These are phyloP conservation scores for Umimayanthus chanpuru DNA, from an alignment of 92 coral and sea anemone genomes.

Conservation along the genomic window DNA sequence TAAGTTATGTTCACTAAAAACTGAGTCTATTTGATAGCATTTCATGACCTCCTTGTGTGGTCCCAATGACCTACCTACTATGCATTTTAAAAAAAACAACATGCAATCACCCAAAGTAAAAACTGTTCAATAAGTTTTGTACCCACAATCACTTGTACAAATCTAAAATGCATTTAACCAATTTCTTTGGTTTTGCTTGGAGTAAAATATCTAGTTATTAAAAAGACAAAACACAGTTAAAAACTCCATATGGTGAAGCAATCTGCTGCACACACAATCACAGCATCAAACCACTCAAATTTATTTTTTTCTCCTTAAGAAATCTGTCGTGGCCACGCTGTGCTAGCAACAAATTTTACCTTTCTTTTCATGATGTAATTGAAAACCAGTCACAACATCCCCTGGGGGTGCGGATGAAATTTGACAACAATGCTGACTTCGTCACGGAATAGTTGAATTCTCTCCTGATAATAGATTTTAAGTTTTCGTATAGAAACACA, in stretches of 20 bases:
- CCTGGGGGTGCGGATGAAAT: conserved; percentile 31
- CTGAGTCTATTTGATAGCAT: background rate
- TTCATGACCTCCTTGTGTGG: conserved; percentile 11
- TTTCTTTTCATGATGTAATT: conserved; percentile 30
- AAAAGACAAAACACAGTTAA: background rate
- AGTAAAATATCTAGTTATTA: background rate
- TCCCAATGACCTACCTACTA: background rate
- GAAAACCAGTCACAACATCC: conserved; percentile 39
- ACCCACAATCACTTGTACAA: background rate
- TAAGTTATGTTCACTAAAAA: background rate
- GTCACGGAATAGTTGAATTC: conserved; percentile 32
- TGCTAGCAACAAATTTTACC: conserved; percentile 3
- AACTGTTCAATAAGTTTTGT: background rate
- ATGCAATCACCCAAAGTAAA: background rate
- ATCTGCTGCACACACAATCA: conserved; percentile 1
- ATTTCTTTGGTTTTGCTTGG: background rate
- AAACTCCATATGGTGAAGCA: conserved; percentile 2
- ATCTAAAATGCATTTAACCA: background rate
- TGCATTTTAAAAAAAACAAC: background rate
- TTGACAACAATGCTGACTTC: conserved; percentile 40
- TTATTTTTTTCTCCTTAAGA: conserved; percentile 17
- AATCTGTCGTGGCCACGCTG: conserved; percentile 22
- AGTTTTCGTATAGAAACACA: background rate
- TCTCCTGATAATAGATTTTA: background rate
- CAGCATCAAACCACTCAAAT: conserved; percentile 10